Base-by-base conservation (phyloP, 2,888 invertebrate species). In the Monochamus alternatus region DNA sequence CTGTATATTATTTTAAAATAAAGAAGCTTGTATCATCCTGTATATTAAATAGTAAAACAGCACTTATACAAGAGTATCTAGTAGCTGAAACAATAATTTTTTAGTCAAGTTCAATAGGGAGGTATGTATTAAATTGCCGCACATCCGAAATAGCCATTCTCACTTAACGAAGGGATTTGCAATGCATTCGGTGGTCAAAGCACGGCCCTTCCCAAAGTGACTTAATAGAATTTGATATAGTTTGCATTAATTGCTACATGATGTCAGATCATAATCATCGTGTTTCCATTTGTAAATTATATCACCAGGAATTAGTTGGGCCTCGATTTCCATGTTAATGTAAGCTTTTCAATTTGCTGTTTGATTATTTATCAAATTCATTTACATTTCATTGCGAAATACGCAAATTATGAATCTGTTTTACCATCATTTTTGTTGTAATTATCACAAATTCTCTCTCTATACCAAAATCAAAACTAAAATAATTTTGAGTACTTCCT, bases 221-320 rank as follows among this genome's bases (percentile, higher is more conserved):
- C 82, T 83, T 86, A 86, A 87, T 87, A 85, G 84, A 86, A 87
- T 86, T 87, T 85, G 83, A 85, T 86, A 86, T 86, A 86, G 86
- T 87, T 87, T 86, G 85, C 86, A 86, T 86, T 85, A 85, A 86
- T 85, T 85, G 84, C 83, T 84, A 83, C 84, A 84, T 85, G 82
- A 85, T 85, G 85, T 84, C n/a, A n/a, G n/a, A 85, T 84, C 83
- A 85, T 85, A 85, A 85, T 85, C 84, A 83, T 82, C 82, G 83
- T 80, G 81, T 83, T 84, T 83, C 81, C 84, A 83, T 85, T 85
- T 83, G 81, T 76, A 80, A 82, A 85, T 84, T 84, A 84, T 81
- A 83, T 82, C 82, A 81, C 78, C 64, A 44, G 65, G 74, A 78
- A 73, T 78, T 76, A 75, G 73, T 65, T 69, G 75, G 63, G 72